Evolutionary conservation across 2,888 invertebrate genomes (phyloP), one percentile per base, ranked within the genome.

Genomic region (Torymus aiolomorphi): DNA sequence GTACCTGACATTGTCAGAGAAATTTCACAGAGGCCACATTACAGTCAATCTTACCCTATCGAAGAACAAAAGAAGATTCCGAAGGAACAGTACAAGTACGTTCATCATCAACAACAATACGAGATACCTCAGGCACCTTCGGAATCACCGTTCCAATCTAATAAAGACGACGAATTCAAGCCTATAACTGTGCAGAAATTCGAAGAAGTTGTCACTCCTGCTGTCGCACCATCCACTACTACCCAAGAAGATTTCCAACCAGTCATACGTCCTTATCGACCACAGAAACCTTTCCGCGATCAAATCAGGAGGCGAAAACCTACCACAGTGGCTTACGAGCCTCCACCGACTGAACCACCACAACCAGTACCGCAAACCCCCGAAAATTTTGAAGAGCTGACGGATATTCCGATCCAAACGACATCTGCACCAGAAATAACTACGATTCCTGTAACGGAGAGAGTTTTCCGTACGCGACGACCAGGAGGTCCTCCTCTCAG

Each of bases 251-350:
- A 83, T 4, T 74, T 81, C 24, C 82, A 85, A 52, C 78, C 82
- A 0, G 84, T 86, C 14, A 67, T 83, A 14, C 83, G 85, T 10
- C 84, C 86, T 0, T 83, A 86, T 3, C 84, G 84, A 10, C 85
- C 87, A 3, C 84, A 85, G 24, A 84, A 85, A 59, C 84, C 85
- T 11, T 79, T 79, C 0, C 84, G 85, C n/a, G 87, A 87, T 24
- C 86, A 83, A 57, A 73, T 76, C n/a, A 84, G 87, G 65, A 84
- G 86, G 69, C 85, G 86, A 14, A 87, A 88, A 16, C 88, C 88
- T 0, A 83, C 83, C 8, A 83, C 83, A 1, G 1, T 80, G 8
- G 72, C 67, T 2, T 73, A 80, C 49, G 86, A 85, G 16, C 62
- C 69, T 2, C 11, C 76, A 3, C 74, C 84, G 0, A 87, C 88